Conservation (phyloP, 2,888 invertebrate genomes). For the Torymus texanus region DNA sequence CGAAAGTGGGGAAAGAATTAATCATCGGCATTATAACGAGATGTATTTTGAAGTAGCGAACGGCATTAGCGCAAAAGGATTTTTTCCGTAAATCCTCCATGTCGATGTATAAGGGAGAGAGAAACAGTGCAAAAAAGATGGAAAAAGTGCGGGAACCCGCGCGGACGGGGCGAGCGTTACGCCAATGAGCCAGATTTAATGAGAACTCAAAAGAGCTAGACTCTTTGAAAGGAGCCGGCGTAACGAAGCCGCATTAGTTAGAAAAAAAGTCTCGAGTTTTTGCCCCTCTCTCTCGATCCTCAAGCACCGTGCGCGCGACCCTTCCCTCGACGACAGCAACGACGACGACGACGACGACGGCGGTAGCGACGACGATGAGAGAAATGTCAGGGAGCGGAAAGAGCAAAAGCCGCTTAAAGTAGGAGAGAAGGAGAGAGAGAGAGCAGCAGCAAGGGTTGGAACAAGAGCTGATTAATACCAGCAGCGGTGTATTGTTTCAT, state of each 20-base stretch:
- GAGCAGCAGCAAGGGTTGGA: constrained; percentile 54
- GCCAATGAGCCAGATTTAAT: constrained; percentile 28
- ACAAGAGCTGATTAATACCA: constrained; percentile 67
- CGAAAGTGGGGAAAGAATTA: too few species aligned
- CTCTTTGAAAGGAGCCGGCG: constrained; percentile 9
- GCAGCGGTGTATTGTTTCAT: constrained; percentile 66
- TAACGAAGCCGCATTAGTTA: constrained; percentile 38
- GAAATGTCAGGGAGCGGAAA: background rate
- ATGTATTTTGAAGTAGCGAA: too few species aligned
- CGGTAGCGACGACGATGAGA: too few species aligned
- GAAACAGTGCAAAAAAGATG: too few species aligned
- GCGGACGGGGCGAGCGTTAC: background rate
- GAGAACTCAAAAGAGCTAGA: constrained; percentile 23
- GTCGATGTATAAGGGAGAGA: too few species aligned
- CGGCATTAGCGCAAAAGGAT: background rate
- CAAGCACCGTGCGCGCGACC: too few species aligned
- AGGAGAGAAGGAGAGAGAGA: constrained; percentile 46
- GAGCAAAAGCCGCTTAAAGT: constrained; percentile 62
- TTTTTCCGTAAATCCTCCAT: background rate
- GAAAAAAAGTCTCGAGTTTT: constrained; percentile 15
- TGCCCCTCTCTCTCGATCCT: background rate
- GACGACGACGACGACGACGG: too few species aligned
- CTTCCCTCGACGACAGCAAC: too few species aligned
- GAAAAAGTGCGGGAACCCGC: too few species aligned
- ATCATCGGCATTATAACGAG: too few species aligned